Evolutionary conservation across 2,113 vertebrate genomes (phyloP).

Genomic region (Circaetus gallicus): DNA sequence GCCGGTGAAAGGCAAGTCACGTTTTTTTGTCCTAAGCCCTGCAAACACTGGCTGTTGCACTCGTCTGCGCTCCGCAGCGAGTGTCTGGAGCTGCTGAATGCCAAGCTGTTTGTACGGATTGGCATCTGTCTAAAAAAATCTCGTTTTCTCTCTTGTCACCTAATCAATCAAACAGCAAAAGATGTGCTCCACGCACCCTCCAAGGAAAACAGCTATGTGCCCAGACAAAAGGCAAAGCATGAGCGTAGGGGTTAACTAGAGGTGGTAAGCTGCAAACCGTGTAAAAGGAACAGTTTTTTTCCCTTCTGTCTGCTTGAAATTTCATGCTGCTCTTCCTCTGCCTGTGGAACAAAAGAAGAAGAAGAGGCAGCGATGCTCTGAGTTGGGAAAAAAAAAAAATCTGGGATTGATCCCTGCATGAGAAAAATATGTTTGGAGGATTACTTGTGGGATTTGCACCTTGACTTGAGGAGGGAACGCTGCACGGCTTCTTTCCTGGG

Average conservation of each 20-base stretch:
- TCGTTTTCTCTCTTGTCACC: not conserved
- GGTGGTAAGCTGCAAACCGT: not conserved
- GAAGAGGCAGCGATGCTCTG: not conserved
- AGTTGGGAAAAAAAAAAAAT: not conserved
- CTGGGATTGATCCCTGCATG: not conserved
- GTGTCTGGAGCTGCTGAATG: conserved; percentile 7
- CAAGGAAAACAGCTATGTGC: not conserved
- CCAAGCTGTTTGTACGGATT: not conserved
- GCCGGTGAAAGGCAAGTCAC: conserved; percentile 21
- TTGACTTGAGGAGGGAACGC: not conserved
- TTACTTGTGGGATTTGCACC: not conserved
- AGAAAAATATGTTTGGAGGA: not conserved
- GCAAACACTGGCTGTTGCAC: conserved; percentile 22
- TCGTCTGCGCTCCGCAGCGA: not conserved
- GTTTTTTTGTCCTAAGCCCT: conserved; percentile 20
- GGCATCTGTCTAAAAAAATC: not conserved
- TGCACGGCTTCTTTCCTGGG: not conserved
- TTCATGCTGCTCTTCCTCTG: not conserved
- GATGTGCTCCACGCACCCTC: not conserved
- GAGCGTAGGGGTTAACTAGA: not conserved
- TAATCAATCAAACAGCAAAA: not conserved
- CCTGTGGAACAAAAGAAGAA: not conserved
- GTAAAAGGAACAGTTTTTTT: not conserved
- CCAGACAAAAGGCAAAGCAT: not conserved
- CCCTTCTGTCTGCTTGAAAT: not conserved